phyloP scores from a whole-genome alignment of 2,113 vertebrate species.

The Drymodes brunneopygia region DNA sequence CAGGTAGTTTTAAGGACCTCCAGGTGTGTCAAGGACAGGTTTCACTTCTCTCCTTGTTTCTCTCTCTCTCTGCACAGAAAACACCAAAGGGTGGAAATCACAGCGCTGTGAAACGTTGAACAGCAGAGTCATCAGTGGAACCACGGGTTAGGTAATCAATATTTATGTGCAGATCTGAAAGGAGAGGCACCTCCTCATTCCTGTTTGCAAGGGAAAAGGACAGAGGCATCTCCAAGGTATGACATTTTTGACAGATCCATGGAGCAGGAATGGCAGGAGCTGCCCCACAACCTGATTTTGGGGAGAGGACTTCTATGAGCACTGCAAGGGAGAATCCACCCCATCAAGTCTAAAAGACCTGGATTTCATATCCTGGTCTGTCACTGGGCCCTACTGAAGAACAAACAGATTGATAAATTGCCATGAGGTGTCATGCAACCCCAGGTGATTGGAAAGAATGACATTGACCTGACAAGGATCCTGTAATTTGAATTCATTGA shows the following conservation, averaged over 20 bases:
- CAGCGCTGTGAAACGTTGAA: accelerated
- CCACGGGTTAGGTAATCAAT: background rate
- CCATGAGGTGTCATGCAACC: background rate
- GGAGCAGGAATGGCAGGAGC: background rate
- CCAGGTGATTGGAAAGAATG: background rate
- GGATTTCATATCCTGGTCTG: background rate
- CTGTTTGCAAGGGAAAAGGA: background rate
- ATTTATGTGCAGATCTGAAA: background rate
- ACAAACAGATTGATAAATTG: background rate
- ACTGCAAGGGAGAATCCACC: background rate
- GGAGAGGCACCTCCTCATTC: background rate
- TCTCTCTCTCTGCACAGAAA: background rate
- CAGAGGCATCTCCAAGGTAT: background rate
- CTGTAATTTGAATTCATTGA: background rate
- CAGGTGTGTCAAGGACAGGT: background rate
- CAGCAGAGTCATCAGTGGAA: background rate
- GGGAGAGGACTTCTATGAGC: background rate
- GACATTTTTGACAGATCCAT: background rate
- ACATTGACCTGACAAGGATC: background rate
- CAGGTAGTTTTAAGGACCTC: background rate
- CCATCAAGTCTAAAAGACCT: background rate
- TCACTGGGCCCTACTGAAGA: background rate
- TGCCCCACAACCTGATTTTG: background rate
- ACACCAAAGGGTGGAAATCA: background rate
- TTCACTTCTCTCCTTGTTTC: background rate